Percentiles rank a stretch among this genome's conserved stretches.
phyloP scores from a whole-genome alignment of 2,113 vertebrate genomes.

The Odocoileus hemionus region DNA sequence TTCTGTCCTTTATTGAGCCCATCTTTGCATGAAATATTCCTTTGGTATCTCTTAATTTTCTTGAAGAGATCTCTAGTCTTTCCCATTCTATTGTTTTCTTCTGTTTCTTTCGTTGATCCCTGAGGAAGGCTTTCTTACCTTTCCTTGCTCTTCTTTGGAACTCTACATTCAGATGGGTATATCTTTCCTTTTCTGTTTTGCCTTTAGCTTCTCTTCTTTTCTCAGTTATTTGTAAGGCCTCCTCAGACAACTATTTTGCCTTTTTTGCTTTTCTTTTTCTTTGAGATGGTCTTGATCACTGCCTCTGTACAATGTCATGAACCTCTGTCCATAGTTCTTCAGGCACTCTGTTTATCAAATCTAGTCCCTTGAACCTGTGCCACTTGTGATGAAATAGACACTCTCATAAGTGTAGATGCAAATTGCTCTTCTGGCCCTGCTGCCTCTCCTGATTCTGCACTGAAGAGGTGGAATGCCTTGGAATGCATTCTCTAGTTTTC shows the following conservation, averaged over 20 bases:
- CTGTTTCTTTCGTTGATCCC: background rate
- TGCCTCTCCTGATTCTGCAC: background rate
- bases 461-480: background rate
- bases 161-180: background rate
- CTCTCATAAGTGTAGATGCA: background rate
- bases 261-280: background rate
- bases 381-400: background rate
- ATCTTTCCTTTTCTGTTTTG: background rate
- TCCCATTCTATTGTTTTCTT: background rate
- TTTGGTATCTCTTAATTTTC: background rate
- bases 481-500: background rate
- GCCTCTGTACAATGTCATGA: background rate
- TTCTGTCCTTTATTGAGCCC: background rate
- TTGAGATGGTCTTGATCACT: background rate
- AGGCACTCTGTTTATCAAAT: background rate
- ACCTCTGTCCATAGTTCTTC: background rate
- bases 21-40: background rate
- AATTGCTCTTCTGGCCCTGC: background rate
- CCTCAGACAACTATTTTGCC: background rate
- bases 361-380: background rate
- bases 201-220: background rate
- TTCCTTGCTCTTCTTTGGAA: background rate
- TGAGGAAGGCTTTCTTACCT: background rate
- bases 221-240: background rate
- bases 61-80: background rate